Base-by-base conservation (phyloP, 2,888 invertebrate genomes). In the Halictus quadricinctus region DNA sequence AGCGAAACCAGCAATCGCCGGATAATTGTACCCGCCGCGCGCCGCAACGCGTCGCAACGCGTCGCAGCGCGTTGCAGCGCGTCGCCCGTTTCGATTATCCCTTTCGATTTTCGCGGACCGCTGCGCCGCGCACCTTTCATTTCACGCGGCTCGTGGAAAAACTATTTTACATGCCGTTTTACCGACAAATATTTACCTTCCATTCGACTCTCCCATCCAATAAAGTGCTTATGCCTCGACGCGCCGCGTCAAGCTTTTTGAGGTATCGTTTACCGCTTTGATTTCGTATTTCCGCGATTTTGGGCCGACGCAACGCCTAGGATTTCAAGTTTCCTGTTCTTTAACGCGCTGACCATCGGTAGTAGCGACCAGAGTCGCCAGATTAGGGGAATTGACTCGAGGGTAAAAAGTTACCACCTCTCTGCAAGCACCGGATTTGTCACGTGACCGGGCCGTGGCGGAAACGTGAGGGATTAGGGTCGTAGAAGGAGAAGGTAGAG, bases 1-100 rank as follows among this genome's bases (percentile, higher is more conserved):
- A n/a, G 72, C n/a, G n/a, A 46, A 70, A 72, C 46, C 46, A 12
- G 41, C 72, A 58, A 75, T 75, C 46, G 43, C 74, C 2, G 58
- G 58, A 46, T 70, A 70, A 70, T 70, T 70, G 70, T n/a, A 36
- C 41, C 29, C 29, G 29, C 29, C 29, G 29, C 29, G 29, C 29
- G 54, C 54, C 21, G 54, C n/a, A 10, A 2, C 54, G 54, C 50
- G 18, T 4, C 21, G 54, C n/a, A 10, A 2, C 54, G 54, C 50
- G 18, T 4, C 15, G 48, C 18, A 36, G 5, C 43, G 25, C 64
- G 25, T 13, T 2, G 36, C 15, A 5, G 36, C 48, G 36, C 69
- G 21, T 21, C 12, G 41, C 69, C n/a, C 43, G 43, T 41, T 70
- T 70, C 41, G 70, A 70, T 70, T 70, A 70, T 43, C 70, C 70